Conservation (phyloP, 2,113 vertebrate genomes). For the Scophthalmus maximus region DNA sequence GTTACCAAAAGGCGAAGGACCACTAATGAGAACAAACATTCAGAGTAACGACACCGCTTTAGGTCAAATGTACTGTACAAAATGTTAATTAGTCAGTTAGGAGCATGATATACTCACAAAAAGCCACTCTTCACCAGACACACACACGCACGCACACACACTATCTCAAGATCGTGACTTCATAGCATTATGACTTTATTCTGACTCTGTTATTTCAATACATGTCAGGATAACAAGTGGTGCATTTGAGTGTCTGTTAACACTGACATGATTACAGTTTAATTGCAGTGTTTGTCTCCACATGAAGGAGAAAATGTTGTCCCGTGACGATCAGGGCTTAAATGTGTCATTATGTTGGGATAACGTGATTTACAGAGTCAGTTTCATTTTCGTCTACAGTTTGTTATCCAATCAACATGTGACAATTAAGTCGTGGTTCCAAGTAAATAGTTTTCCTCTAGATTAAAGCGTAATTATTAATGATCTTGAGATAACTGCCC, state of each 20-base stretch:
- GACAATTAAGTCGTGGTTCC: neutral
- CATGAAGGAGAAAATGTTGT: neutral
- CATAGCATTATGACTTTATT: neutral
- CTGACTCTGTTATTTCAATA: neutral
- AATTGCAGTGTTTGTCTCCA: neutral
- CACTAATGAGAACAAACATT: neutral
- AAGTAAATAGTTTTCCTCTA: neutral
- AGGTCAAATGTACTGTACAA: no score
- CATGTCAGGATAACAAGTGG: slow-evolving; percentile 6
- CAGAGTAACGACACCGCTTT: no score
- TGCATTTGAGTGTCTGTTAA: neutral
- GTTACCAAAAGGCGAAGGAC: neutral
- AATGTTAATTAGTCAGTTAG: neutral
- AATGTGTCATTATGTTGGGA: neutral
- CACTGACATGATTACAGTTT: neutral
- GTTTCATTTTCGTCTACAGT: neutral
- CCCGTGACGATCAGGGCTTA: neutral
- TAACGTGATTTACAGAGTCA: neutral
- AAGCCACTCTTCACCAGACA: neutral
- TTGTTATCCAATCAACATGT: neutral
- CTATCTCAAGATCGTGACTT: neutral
- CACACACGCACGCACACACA: neutral
- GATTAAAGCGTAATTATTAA: neutral
- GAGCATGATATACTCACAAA: neutral
- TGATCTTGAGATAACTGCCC: neutral